phyloP scores from a whole-genome alignment of 1,140 invertebrate species.

The Plutomurus gul region DNA sequence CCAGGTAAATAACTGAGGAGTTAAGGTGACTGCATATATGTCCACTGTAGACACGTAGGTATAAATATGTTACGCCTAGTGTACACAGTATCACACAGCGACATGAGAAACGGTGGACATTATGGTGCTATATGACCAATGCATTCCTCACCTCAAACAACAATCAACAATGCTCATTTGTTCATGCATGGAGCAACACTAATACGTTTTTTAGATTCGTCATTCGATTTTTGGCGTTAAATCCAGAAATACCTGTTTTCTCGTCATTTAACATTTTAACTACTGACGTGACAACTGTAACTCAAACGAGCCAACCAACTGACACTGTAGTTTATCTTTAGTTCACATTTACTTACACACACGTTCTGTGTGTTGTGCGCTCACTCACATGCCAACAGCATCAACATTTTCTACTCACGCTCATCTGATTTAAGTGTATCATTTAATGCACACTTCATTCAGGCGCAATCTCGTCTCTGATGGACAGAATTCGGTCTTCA shows the following conservation, averaged over 20 bases:
- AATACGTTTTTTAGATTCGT: slow-evolving; percentile 14
- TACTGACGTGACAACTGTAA: slow-evolving; percentile 15
- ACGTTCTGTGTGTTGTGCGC: too few species aligned
- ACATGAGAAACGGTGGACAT: not conserved
- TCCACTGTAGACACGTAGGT: not conserved
- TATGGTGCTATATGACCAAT: not conserved
- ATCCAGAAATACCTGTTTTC: slow-evolving; percentile 33
- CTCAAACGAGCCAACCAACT: not conserved
- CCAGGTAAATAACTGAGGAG: too few species aligned
- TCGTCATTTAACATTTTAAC: slow-evolving; percentile 26
- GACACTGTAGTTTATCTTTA: not conserved
- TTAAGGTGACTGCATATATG: too few species aligned
- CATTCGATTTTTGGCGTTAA: slow-evolving; percentile 23
- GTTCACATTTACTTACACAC: too few species aligned
- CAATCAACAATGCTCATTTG: not conserved
- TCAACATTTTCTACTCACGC: not conserved
- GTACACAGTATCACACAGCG: not conserved
- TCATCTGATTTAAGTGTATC: not conserved
- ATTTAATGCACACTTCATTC: not conserved
- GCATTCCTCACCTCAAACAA: not conserved
- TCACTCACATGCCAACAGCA: not conserved
- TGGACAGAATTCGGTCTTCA: slow-evolving; percentile 11
- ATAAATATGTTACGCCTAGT: not conserved
- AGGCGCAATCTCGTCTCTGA: not conserved
- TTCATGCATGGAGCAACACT: not conserved